These are phyloP conservation scores for Halcyon malimbica DNA, from an alignment of 2,113 vertebrate species.

Conservation along the genomic window DNA sequence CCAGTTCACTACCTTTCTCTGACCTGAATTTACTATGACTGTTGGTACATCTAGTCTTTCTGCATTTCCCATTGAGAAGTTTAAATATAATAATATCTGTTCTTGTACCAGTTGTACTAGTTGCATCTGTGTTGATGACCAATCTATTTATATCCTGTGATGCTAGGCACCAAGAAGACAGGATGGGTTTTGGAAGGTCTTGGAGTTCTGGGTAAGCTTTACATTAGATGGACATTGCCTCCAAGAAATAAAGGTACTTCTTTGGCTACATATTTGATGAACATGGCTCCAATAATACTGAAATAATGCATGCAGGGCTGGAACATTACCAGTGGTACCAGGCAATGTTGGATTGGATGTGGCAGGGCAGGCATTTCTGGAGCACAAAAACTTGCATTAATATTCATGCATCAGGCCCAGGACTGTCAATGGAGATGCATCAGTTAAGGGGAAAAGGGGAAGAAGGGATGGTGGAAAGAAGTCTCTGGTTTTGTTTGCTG, in stretches of 20 bases:
- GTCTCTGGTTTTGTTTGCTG: neutral
- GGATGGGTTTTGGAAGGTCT: neutral
- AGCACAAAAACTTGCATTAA: neutral
- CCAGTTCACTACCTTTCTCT: neutral
- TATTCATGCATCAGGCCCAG: neutral
- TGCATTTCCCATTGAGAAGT: neutral
- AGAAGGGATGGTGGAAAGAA: neutral
- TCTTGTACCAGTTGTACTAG: neutral
- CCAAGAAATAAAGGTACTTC: neutral
- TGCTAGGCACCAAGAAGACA: fast-evolving
- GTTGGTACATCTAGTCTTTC: neutral
- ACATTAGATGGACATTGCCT: neutral
- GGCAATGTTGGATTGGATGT: neutral
- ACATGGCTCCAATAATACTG: neutral
- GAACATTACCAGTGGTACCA: neutral
- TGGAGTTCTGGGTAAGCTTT: neutral
- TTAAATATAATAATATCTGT: neutral
- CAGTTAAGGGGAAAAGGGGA: neutral
- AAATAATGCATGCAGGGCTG: fast-evolving
- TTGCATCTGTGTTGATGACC: neutral
- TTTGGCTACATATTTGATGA: neutral
- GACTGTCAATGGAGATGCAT: neutral
- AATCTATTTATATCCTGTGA: neutral
- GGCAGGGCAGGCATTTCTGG: neutral
- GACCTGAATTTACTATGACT: neutral